Evolutionary conservation across 2,113 vertebrate species (phyloP).

Genomic region (Microcebus lehilahytsara): DNA sequence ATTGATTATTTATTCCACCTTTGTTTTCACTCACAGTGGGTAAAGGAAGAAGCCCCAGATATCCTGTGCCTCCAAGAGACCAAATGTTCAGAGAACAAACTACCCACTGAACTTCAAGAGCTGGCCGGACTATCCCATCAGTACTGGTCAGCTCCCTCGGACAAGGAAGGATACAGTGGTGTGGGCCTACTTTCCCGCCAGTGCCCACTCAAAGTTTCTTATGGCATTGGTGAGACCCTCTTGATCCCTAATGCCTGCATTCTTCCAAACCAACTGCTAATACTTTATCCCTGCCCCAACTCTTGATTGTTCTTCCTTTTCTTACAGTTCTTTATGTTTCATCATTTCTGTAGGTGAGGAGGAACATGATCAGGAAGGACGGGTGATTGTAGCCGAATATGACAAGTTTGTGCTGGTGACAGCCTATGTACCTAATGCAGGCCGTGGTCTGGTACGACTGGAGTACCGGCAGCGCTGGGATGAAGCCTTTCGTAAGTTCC

Average conservation of each 20-base stretch:
- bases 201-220: conserved; percentile 90
- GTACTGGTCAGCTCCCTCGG: conserved; percentile 90
- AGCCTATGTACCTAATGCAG: conserved; percentile 90
- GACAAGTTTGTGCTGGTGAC: conserved; percentile 89
- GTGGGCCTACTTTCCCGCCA: conserved; percentile 92
- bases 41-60: conserved; percentile 91
- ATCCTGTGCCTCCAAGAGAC: conserved; percentile 94
- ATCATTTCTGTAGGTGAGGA: conserved; percentile 86
- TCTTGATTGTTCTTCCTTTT: not conserved
- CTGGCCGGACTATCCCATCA: conserved; percentile 90
- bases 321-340: not conserved
- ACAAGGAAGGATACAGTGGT: conserved; percentile 92
- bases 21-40: conserved; percentile 85
- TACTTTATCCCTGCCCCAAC: not conserved
- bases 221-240: conserved; percentile 89
- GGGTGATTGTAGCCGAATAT: conserved; percentile 93
- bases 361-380: conserved; percentile 93
- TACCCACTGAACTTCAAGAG: conserved; percentile 89
- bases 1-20: not conserved
- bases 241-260: not conserved
- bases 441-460: conserved; percentile 89
- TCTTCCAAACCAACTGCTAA: not conserved
- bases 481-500: conserved; percentile 88
- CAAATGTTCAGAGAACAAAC: conserved; percentile 90
- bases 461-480: conserved; percentile 95